Evolutionary conservation across 2,113 vertebrate species (phyloP), one percentile per base, ranked within the genome.

Genomic region (Periophthalmus modestus): DNA sequence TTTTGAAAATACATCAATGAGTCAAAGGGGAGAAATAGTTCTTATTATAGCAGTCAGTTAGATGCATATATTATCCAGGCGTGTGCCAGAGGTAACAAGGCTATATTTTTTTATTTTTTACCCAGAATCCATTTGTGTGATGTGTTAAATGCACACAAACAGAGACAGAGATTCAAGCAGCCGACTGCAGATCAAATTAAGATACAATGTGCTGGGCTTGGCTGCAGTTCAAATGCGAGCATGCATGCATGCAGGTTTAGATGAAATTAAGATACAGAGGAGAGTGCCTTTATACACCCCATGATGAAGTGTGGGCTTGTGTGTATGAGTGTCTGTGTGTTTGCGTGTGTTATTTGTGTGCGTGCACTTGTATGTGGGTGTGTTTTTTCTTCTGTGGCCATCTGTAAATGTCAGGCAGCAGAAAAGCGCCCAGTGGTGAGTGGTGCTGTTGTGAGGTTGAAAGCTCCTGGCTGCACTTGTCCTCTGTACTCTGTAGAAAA

Each of bases 191-290:
- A 87, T 90, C 74, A 85, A 88, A 89, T 89, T 92, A 88, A 87
- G 87, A 91, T 91, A 83, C 67, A 74, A 75, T 12, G 54, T 28
- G 36, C 57, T 62, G 73, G 81, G 79, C 66, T 69, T 67, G 81
- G 83, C 78, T 85, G 50, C 68, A 77, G 84, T 84, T 81, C 84
- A 68, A 68, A 82, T 77, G 82, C 69, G 76, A 83, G 76, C 68
- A 77, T 24, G 24, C 75, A 78, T 87, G 79, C 82, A 77, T 84
- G 77, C 83, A 85, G 78, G 82, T 88, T 83, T 86, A 90, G 91
- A 90, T 90, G 82, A 88, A 88, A 92, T 91, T 87, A 90, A 89
- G 88, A 90, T 89, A 84, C 58, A 78, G 77, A 6, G 58, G 58
- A 71, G 57, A 76, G 79, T 73, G 77, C 83, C 78, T 82, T 82